Evolutionary conservation across 2,113 vertebrate genomes (phyloP), one percentile per base, ranked within the genome.

Genomic region (Lepisosteus oculatus): DNA sequence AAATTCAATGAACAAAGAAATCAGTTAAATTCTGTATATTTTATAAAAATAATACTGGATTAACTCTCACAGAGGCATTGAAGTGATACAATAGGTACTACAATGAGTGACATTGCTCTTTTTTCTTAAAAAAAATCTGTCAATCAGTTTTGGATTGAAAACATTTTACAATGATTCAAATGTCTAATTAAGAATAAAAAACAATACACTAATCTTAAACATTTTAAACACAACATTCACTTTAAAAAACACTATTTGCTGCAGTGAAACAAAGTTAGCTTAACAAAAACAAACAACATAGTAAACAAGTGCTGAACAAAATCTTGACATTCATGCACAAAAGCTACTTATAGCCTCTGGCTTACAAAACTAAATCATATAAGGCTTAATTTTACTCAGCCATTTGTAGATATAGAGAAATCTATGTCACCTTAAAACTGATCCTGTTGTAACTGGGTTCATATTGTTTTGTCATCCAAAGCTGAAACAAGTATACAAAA

Each of bases 31-130:
- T 81, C 88, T 85, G 80, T 55, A 65, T 80, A 74, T 89, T 94
- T 93, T 93, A 94, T 95, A 95, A 95, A 96, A 95, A 94, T 87
- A 89, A 90, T 90, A 94, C 90, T 92, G 91, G 84, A 83, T 83
- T 88, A 87, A 87, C 85, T 93, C 88, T 90, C 91, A 91, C 90
- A 87, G 87, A 92, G 87, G 87, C 92, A 89, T 90, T 91, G 83
- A 89, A 83, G 85, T 87, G 90, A 83, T 87, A 95, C 89, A 86
- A 90, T 90, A 83, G 86, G 86, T 85, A 84, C 87, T 90, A 92
- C 85, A 91, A 85, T 92, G 86, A 72, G 90, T 71, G 92, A 86
- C 93, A 94, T 88, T 83, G 81, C 85, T 89, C 80, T 78, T 76
- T 72, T 72, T 77, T 85, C 81, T 88, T 90, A 85, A 86, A 88